These are phyloP conservation scores for Tricholaema leucomelas DNA, from an alignment of 2,113 vertebrate species.

Conservation along the genomic window DNA sequence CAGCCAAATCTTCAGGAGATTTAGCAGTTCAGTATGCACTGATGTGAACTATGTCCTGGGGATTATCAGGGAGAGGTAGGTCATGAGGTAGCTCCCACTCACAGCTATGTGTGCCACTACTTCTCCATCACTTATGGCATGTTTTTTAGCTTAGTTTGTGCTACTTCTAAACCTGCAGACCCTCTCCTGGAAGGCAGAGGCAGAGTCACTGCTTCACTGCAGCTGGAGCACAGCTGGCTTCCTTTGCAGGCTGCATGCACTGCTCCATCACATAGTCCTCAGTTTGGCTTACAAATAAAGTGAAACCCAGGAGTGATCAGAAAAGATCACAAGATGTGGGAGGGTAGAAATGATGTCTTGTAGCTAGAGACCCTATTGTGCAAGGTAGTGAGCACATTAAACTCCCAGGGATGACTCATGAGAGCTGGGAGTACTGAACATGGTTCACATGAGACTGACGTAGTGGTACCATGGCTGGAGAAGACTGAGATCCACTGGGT, in stretches of 20 bases:
- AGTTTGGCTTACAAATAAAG: neutral
- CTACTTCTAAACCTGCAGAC: neutral
- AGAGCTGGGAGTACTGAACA: neutral
- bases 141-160: neutral
- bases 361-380: neutral
- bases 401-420: neutral
- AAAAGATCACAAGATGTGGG: neutral
- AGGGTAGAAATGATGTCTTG: neutral
- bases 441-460: neutral
- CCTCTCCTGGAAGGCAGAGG: neutral
- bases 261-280: neutral
- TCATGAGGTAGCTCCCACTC: constrained; percentile 52
- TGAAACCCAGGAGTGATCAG: neutral
- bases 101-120: constrained; percentile 11
- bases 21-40: neutral
- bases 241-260: accelerated
- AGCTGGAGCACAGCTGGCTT: neutral
- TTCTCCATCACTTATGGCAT: neutral
- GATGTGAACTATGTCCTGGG: neutral
- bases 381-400: neutral
- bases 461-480: constrained; percentile 15
- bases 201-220: neutral
- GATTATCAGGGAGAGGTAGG: neutral
- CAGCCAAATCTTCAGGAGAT: neutral
- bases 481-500: constrained; percentile 60